These are phyloP conservation scores for Ctena decussata DNA, from an alignment of 2,888 invertebrate species.

Conservation along the genomic window DNA sequence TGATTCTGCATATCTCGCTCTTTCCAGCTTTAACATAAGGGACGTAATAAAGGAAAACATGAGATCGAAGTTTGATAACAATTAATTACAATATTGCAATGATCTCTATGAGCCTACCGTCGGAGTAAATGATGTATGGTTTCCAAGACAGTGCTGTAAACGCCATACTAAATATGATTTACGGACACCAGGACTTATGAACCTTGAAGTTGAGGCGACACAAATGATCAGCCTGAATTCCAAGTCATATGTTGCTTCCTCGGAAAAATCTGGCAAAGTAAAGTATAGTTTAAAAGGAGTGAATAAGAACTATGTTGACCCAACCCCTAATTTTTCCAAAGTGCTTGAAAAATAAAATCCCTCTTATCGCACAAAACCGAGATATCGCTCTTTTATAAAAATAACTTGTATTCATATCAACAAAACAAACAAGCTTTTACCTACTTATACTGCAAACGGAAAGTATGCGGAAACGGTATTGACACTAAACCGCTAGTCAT, in stretches of 20 bases:
- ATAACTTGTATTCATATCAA: background rate
- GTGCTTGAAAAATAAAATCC: background rate
- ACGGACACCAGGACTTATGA: too few species aligned
- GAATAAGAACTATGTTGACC: background rate
- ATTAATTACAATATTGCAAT: slow-evolving; percentile 18
- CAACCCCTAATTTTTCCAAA: background rate
- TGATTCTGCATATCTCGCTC: slow-evolving; percentile 34
- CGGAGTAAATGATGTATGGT: background rate
- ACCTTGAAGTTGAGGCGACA: background rate
- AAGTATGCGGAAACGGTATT: background rate
- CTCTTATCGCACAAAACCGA: background rate
- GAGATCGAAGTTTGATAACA: background rate
- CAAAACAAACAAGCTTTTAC: background rate
- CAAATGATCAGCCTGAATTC: slow-evolving; percentile 22
- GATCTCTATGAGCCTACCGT: background rate
- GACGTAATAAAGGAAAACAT: slow-evolving; percentile 12
- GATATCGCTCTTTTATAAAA: background rate
- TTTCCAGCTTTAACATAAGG: background rate
- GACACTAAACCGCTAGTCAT: too few species aligned
- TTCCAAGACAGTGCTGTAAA: background rate
- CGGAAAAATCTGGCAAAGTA: background rate
- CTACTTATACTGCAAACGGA: background rate
- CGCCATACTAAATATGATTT: too few species aligned
- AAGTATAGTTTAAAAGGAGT: background rate
- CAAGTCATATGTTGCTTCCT: background rate